Percentiles rank a stretch among this genome's conserved stretches.
Conservation (phyloP, 2,888 invertebrate genomes). For the Atethmia centrago region DNA sequence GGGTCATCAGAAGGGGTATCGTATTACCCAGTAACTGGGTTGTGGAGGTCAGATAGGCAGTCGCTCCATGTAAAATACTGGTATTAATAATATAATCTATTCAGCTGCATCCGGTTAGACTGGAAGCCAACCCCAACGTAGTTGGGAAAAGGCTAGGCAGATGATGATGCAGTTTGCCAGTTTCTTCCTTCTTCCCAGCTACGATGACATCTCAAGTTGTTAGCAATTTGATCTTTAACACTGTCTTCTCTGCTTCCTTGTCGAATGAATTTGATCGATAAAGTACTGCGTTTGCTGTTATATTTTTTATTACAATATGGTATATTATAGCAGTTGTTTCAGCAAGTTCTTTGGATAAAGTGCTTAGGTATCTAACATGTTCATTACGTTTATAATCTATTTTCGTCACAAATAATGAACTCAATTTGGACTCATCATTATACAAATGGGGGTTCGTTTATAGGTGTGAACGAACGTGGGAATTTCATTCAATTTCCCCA, state of each 20-base stretch:
- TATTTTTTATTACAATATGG: too few relatives aligned
- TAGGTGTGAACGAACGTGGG: slow-evolving; percentile 46
- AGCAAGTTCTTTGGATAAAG: not conserved
- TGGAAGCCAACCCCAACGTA: too few relatives aligned
- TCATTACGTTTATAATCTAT: slow-evolving; percentile 30
- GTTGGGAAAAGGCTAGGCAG: too few relatives aligned
- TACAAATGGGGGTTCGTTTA: slow-evolving; percentile 47
- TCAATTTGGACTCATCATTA: slow-evolving; percentile 52
- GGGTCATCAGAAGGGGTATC: too few relatives aligned
- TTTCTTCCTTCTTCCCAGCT: not conserved
- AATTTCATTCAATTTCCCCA: slow-evolving; percentile 53
- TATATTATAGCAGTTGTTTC: not conserved
- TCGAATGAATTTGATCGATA: not conserved
- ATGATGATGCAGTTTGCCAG: too few relatives aligned
- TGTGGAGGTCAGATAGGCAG: too few relatives aligned
- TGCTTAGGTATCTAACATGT: not conserved
- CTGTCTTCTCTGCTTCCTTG: not conserved
- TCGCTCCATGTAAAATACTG: too few relatives aligned
- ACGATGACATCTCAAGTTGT: not conserved
- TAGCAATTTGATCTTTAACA: not conserved
- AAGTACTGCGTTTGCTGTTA: not conserved
- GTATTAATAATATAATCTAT: too few relatives aligned
- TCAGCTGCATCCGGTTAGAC: too few relatives aligned
- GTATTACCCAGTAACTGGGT: too few relatives aligned
- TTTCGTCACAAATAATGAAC: slow-evolving; percentile 42